Base-by-base conservation (phyloP, 2,888 invertebrate species). In the Pristionchus mayeri region DNA sequence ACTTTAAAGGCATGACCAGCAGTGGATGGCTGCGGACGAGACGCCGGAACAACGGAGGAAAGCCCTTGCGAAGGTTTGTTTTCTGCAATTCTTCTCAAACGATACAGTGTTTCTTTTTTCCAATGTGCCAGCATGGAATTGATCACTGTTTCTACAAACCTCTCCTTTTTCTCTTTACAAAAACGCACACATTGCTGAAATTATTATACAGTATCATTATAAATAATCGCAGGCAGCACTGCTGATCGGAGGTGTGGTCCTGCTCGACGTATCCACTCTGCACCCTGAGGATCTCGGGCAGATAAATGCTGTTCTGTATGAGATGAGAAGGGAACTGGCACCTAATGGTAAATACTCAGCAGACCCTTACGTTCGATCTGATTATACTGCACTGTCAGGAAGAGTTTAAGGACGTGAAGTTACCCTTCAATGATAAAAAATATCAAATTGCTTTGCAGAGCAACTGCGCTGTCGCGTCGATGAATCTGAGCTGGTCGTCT, bases 171-270 rank as follows among this genome's bases (percentile, higher is more conserved):
- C n/a, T n/a, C n/a, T n/a, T n/a, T n/a, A n/a, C n/a, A n/a, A n/a
- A n/a, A n/a, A n/a, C n/a, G n/a, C n/a, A n/a, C n/a, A n/a, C n/a
- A n/a, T n/a, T n/a, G n/a, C n/a, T n/a, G n/a, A n/a, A n/a, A n/a
- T n/a, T n/a, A n/a, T n/a, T n/a, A n/a, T n/a, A n/a, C n/a, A n/a
- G n/a, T n/a, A n/a, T n/a, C n/a, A n/a, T n/a, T n/a, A n/a, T n/a
- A n/a, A n/a, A n/a, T n/a, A n/a, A 44, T 21, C 71, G 0, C 40
- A 84, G 84, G 84, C 71, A 1, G 44, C 57, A 3, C 50, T 84
- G 7, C 84, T 76, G 0, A 84, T 78, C 48, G 84, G 84, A 18
- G 84, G 84, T 0, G 84, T 84, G 3, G 75, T 44, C 16, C 60
- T 75, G 7, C 34, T 84, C 21, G 84, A 84, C 16, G 54, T 52